These are phyloP conservation scores for Apodemia zela DNA, from an alignment of 2,888 invertebrate species.

Conservation along the genomic window DNA sequence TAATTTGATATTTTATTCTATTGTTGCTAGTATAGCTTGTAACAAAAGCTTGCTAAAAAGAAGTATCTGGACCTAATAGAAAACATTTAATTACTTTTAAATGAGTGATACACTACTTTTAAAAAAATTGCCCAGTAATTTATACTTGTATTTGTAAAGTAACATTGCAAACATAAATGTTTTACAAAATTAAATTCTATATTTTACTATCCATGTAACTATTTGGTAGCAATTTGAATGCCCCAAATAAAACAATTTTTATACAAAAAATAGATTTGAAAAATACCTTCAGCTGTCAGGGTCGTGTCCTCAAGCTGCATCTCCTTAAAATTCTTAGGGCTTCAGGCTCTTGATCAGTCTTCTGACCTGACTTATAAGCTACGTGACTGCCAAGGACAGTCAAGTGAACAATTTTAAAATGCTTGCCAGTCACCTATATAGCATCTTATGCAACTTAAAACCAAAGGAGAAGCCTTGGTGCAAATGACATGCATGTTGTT, in stretches of 20 bases:
- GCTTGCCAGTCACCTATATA: conserved; percentile 64
- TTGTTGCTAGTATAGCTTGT: not conserved
- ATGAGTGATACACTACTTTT: conserved; percentile 4
- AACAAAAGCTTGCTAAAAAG: not conserved
- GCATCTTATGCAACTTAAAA: conserved; percentile 52
- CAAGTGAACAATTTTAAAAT: conserved; percentile 79
- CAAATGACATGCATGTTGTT: conserved; percentile 48
- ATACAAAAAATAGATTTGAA: conserved; percentile 74
- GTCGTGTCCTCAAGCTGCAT: conserved; percentile 72
- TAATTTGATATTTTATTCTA: not conserved
- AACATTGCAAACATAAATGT: conserved; percentile 39
- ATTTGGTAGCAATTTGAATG: conserved; percentile 21
- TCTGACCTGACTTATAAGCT: conserved; percentile 81
- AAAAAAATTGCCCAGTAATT: not conserved
- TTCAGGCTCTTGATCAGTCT: conserved; percentile 77
- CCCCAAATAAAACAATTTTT: conserved; percentile 42
- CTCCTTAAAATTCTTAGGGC: conserved; percentile 75
- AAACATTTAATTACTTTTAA: not conserved
- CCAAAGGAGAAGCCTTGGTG: conserved; percentile 41
- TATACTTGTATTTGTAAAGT: conserved; percentile 84
- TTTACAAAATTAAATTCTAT: conserved; percentile 28
- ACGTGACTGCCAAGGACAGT: conserved; percentile 79
- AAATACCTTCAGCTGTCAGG: conserved; percentile 76
- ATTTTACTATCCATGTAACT: conserved; percentile 15
- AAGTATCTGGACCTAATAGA: not conserved